Evolutionary conservation across 2,888 invertebrate species (phyloP).

Genomic region (Clusia tigrina): DNA sequence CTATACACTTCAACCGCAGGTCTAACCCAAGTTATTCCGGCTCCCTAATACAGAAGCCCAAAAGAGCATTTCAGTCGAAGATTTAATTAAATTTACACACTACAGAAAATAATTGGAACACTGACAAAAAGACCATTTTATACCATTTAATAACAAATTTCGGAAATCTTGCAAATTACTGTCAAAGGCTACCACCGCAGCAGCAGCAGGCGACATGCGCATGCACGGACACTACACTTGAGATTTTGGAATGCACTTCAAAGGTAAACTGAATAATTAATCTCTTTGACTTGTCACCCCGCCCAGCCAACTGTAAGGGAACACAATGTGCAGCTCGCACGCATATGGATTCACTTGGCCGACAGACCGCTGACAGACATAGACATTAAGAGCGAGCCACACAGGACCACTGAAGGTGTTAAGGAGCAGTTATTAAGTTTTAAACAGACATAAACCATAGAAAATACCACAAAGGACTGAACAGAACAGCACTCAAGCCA

Average conservation of each 20-base stretch:
- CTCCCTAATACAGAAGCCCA: no score
- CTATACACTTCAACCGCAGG: no score
- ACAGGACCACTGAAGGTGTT: background rate
- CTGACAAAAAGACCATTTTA: no score
- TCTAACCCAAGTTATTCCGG: no score
- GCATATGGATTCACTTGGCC: no score
- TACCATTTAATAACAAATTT: no score
- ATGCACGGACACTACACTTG: constrained; percentile 1
- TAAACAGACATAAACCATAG: background rate
- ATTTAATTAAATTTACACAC: no score
- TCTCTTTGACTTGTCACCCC: constrained; percentile 7
- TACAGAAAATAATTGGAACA: no score
- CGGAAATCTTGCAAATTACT: background rate
- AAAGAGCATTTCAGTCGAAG: no score
- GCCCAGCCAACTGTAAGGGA: background rate
- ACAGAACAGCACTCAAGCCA: background rate
- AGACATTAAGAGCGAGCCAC: background rate
- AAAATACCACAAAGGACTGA: background rate
- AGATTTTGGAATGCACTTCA: background rate
- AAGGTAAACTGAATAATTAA: constrained; percentile 18
- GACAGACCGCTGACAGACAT: background rate
- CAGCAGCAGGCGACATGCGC: background rate
- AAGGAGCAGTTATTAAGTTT: constrained; percentile 1
- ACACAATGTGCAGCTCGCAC: background rate
- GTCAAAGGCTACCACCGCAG: constrained; percentile 1